Evolutionary conservation across 2,797 vertebrate genomes (phyloP).

Genomic region (Melanogrammus aeglefinus): DNA sequence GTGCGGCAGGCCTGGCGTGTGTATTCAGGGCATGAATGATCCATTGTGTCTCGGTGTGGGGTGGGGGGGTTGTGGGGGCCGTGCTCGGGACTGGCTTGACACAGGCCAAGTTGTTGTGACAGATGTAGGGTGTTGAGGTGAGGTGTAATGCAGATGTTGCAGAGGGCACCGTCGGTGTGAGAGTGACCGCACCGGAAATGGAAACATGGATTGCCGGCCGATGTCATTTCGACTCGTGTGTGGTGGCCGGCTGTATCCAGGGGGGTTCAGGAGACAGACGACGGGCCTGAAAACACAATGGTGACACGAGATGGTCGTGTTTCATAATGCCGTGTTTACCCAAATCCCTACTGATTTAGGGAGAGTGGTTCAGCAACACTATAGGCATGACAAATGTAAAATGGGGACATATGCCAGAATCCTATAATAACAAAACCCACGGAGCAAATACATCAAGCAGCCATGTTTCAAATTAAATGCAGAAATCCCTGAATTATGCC

Average conservation of each 20-base stretch:
- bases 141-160: neutral
- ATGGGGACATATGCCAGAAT: neutral
- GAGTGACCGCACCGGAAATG: neutral
- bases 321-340: neutral
- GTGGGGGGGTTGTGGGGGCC: constrained; percentile 51
- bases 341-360: neutral
- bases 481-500: constrained; percentile 40
- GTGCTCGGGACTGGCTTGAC: constrained; percentile 29
- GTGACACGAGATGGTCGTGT: neutral
- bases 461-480: neutral
- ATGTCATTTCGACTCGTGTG: neutral
- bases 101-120: constrained; percentile 39
- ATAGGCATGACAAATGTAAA: neutral
- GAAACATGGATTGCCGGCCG: neutral
- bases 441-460: neutral
- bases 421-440: neutral
- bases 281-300: neutral
- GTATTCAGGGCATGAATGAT: constrained; percentile 57
- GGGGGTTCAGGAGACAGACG: neutral
- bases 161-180: neutral
- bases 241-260: too few species aligned
- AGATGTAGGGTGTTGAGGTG: constrained; percentile 23
- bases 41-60: constrained; percentile 42
- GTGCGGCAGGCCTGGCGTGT: constrained; percentile 23
- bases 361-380: neutral